phyloP scores from a whole-genome alignment of 2,113 vertebrate species.

The Anhinga rufa region DNA sequence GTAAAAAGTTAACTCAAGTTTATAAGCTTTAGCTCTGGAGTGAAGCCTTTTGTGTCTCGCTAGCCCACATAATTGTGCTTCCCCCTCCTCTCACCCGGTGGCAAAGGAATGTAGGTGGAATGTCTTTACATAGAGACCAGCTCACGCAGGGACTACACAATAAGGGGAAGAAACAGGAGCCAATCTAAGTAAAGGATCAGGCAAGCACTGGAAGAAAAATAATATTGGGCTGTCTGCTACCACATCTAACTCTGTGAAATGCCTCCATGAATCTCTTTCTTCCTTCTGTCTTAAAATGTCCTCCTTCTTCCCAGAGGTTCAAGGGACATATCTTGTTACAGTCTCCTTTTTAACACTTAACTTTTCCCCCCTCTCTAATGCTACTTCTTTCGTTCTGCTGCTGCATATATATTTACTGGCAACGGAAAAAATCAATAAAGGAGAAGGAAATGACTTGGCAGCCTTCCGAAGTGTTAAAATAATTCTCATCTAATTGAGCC shows the following conservation, averaged over 20 bases:
- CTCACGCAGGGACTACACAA: conserved; percentile 50
- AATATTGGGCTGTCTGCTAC: conserved; percentile 53
- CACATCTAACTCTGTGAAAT: conserved; percentile 6
- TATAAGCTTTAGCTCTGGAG: background rate
- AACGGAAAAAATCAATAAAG: conserved; percentile 52
- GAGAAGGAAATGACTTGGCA: conserved; percentile 44
- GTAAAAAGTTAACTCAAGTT: conserved; percentile 13
- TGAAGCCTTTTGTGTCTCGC: background rate
- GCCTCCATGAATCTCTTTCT: conserved; percentile 17
- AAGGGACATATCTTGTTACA: background rate
- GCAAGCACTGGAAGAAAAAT: conserved; percentile 48
- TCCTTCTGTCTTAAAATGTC: conserved; percentile 40
- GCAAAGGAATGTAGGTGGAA: conserved; percentile 71
- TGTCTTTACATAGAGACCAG: conserved; percentile 29
- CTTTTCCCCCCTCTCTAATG: background rate
- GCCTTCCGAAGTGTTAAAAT: conserved; percentile 59
- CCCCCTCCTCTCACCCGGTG: conserved; percentile 11
- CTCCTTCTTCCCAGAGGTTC: conserved; percentile 23
- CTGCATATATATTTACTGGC: conserved; percentile 40
- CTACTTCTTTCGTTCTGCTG: conserved; percentile 16
- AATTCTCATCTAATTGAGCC: conserved; percentile 58
- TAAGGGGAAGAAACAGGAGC: conserved; percentile 34
- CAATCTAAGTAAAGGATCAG: conserved; percentile 60
- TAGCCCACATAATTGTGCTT: conserved; percentile 39
- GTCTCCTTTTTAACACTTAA: conserved; percentile 37